Evolutionary conservation across 2,888 invertebrate species (phyloP).

Genomic region (Dolichomitus sp.): DNA sequence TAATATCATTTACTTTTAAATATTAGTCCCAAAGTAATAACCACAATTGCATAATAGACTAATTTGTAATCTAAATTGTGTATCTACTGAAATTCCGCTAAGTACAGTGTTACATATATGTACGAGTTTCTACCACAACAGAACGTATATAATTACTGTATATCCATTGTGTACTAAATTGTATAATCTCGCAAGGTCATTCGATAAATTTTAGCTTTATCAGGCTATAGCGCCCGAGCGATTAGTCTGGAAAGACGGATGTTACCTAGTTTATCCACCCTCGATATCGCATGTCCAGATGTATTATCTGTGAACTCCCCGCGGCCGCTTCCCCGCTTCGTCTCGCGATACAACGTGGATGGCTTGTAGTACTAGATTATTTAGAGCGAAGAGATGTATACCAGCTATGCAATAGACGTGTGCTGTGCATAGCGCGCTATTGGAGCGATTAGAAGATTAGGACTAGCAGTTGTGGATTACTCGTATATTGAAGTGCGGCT

Average conservation of each 20-base stretch:
- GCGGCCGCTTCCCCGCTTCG: constrained; percentile 10
- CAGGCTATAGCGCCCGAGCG: constrained; percentile 42
- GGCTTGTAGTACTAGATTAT: constrained; percentile 49
- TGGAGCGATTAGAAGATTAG: constrained; percentile 62
- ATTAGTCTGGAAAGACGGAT: constrained; percentile 61
- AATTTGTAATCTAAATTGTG: neutral
- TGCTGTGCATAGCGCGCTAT: constrained; percentile 48
- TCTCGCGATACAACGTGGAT: constrained; percentile 39
- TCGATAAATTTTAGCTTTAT: constrained; percentile 60
- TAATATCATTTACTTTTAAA: neutral
- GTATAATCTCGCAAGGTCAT: constrained; percentile 57
- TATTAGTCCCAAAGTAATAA: neutral
- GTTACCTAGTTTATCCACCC: constrained; percentile 57
- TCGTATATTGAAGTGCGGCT: constrained; percentile 29
- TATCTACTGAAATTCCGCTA: neutral
- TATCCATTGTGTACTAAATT: constrained; percentile 22
- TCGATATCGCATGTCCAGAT: constrained; percentile 57
- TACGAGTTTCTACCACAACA: neutral
- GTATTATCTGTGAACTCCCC: constrained; percentile 54
- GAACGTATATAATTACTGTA: constrained; percentile 14
- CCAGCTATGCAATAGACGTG: constrained; percentile 55
- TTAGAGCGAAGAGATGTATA: constrained; percentile 50
- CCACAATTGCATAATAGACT: neutral
- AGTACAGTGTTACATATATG: neutral
- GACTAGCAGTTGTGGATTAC: constrained; percentile 59